A percentile compares a stretch with the other conserved stretches of the same genome.
Conservation (phyloP, 2,113 vertebrate genomes). For the Platanista minor region DNA sequence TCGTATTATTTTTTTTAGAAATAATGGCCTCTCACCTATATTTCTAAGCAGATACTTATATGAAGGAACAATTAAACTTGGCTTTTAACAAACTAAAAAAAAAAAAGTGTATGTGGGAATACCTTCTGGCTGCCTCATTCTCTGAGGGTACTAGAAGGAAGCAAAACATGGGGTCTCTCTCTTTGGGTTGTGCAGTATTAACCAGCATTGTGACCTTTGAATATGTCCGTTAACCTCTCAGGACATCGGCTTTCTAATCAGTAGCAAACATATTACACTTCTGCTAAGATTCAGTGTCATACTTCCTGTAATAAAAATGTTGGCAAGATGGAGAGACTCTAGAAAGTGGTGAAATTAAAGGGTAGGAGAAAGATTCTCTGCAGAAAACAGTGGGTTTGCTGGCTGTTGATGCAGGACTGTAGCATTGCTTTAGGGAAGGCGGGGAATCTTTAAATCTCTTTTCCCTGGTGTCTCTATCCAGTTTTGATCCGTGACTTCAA, state of each 20-base stretch:
- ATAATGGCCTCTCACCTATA: background rate
- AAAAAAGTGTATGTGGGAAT: background rate
- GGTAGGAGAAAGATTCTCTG: constrained; percentile 39
- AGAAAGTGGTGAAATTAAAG: constrained; percentile 51
- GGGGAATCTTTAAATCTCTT: constrained; percentile 28
- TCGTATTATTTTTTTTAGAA: background rate
- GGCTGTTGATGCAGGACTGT: background rate
- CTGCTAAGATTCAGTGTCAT: constrained; percentile 2
- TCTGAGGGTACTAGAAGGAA: background rate
- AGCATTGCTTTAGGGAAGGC: background rate
- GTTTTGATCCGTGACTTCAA: constrained; percentile 66
- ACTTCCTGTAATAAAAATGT: constrained; percentile 41
- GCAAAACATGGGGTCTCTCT: background rate
- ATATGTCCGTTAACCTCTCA: background rate
- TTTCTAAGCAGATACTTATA: background rate
- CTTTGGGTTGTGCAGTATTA: background rate
- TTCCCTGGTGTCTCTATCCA: constrained; percentile 19
- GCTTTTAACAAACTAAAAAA: background rate
- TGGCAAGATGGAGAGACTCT: constrained; percentile 2
- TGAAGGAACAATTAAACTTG: background rate
- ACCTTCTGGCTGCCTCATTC: background rate
- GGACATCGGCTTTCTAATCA: background rate
- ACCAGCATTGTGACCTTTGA: background rate
- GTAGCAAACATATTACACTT: background rate
- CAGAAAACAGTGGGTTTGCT: background rate